Conservation (phyloP, 2,113 vertebrate genomes). For the Thomomys bottae region DNA sequence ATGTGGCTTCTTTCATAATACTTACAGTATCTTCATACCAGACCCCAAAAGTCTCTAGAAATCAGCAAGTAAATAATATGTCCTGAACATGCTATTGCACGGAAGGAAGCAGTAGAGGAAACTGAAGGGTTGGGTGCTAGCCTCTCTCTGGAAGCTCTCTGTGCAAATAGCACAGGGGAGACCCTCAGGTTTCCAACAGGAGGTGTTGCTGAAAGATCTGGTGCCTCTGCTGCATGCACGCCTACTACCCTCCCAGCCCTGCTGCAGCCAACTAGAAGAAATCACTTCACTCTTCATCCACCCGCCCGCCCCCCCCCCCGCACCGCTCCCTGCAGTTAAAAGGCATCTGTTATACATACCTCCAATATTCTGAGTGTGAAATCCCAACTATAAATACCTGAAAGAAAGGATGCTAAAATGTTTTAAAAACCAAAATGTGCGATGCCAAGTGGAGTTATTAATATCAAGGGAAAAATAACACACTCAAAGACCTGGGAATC, state of each 20-base stretch:
- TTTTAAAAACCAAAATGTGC: constrained; percentile 28
- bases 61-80: neutral
- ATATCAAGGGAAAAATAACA: constrained; percentile 35
- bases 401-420: neutral
- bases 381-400: constrained; percentile 54
- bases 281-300: neutral
- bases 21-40: neutral
- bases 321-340: neutral
- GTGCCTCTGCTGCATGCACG: neutral
- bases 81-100: neutral
- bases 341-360: constrained; percentile 13
- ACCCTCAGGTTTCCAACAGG: too few relatives aligned
- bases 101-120: neutral
- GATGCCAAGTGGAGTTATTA: constrained; percentile 36
- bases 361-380: constrained; percentile 51
- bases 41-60: constrained; percentile 5
- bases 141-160: neutral
- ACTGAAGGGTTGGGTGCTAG: neutral
- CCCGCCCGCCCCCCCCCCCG: too few relatives aligned
- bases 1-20: neutral
- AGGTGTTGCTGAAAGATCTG: too few relatives aligned
- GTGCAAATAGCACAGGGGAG: too few relatives aligned
- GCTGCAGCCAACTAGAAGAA: neutral
- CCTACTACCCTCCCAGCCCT: too few relatives aligned
- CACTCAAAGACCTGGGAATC: neutral